phyloP scores from a whole-genome alignment of 1,140 invertebrate species.

The Aphis gossypii region DNA sequence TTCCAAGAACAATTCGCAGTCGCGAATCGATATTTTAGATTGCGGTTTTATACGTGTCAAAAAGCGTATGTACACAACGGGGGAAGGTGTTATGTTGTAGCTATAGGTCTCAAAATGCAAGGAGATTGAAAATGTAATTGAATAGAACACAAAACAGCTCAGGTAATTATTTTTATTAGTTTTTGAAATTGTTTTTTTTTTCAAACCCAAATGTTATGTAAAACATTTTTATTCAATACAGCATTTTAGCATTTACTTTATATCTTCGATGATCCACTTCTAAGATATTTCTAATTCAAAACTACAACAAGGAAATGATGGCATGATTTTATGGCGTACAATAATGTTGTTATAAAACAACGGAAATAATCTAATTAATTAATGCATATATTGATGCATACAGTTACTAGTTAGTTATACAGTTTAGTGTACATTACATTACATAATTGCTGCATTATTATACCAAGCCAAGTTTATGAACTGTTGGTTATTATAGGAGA shows the following conservation, averaged over 20 bases:
- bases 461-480: background rate
- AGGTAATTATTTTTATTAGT: constrained; percentile 5
- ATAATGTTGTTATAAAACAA: constrained; percentile 1
- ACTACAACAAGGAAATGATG: background rate
- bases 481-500: background rate
- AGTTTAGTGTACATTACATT: background rate
- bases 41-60: constrained; percentile 36
- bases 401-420: background rate
- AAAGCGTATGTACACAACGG: constrained; percentile 21
- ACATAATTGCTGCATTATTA: background rate
- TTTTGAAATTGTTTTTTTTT: constrained; percentile 3
- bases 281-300: background rate
- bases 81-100: constrained; percentile 5
- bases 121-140: constrained; percentile 23
- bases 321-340: background rate
- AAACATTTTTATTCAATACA: background rate
- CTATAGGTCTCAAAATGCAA: background rate
- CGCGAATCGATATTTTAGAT: constrained; percentile 40
- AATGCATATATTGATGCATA: background rate
- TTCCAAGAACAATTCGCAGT: constrained; percentile 31
- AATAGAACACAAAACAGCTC: background rate
- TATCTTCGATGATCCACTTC: background rate
- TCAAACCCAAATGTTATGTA: background rate
- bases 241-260: background rate
- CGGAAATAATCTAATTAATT: background rate